Base-by-base conservation (phyloP, 2,797 vertebrate species). In the Girardinus metallicus region DNA sequence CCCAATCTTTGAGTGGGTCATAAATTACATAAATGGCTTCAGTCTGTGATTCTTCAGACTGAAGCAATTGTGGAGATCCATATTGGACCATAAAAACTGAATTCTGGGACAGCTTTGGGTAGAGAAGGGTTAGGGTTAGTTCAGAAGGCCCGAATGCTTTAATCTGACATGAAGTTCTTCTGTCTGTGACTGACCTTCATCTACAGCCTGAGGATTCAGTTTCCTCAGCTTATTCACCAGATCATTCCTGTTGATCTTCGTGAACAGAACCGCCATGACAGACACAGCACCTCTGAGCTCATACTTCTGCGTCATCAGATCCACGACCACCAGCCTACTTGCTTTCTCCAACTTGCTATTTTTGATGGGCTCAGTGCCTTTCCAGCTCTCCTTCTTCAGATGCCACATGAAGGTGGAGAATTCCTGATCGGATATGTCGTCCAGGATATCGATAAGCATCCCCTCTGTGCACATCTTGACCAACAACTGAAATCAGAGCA, bases 351-450 rank as follows among this genome's bases (percentile, higher is more conserved):
- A 55, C 21, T 16, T 34, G 8, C 1, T 74, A 31, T 23, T 39
- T 31, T 34, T 75, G 74, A 87, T 71, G 62, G 86, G 75, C 0
- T 29, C 1, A 2, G 74, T 26, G 31, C 26, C 23, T 8, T 26
- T 57, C 51, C 55, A 29, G 16, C 12, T 10, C 21, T 71, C 31
- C 0, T 18, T 51, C 55, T 60, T 66, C 31, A 79, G 43, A 43
- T 18, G 5, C 83, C 83, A 85, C 49, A 83, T 80, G 74, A 87
- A 85, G 44, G 1, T 1, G 12, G 49, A 66, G 0, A 87, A 76
- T 0, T 87, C 78, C 0, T 53, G 53, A 0, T 79, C 68, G 4
- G 0, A 36, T 2, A 87, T 44, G n/a, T 83, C 1, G 0, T 81
- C 74, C 79, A 85, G 43, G 26, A 78, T 36, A 36, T 36, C n/a